Conservation (phyloP, 2,888 invertebrate species). For the Campoplex capitator region DNA sequence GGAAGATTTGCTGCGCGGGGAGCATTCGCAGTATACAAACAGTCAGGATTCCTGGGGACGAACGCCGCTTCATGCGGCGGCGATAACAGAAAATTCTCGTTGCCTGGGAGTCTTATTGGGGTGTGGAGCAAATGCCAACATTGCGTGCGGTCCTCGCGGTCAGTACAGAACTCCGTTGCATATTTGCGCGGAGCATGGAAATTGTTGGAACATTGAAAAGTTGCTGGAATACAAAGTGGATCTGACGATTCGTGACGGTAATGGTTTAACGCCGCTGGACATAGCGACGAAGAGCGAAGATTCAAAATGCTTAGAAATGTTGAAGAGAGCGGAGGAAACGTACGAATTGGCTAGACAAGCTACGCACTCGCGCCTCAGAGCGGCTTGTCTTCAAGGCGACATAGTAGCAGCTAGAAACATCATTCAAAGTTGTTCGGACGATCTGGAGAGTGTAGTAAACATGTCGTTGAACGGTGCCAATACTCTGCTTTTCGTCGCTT, state of each 20-base stretch:
- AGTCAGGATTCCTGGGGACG: conserved; percentile 91
- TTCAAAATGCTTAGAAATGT: conserved; percentile 87
- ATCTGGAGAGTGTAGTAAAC: conserved; percentile 92
- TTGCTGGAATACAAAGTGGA: conserved; percentile 90
- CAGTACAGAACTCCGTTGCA: conserved; percentile 93
- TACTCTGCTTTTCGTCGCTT: conserved; percentile 94
- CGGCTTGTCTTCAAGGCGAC: conserved; percentile 92
- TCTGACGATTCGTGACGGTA: conserved; percentile 87
- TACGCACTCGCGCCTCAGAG: conserved; percentile 91
- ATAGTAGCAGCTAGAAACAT: conserved; percentile 88
- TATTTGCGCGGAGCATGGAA: conserved; percentile 92
- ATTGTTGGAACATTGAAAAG: conserved; percentile 88
- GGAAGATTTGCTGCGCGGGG: conserved; percentile 91
- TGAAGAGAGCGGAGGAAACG: conserved; percentile 89
- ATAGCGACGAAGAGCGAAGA: conserved; percentile 90
- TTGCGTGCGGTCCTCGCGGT: conserved; percentile 88
- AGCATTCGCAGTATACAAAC: conserved; percentile 88
- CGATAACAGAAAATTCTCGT: conserved; percentile 90
- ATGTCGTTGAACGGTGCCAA: conserved; percentile 95
- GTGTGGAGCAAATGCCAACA: conserved; percentile 90
- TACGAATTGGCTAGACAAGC: conserved; percentile 90
- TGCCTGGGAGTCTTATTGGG: conserved; percentile 90
- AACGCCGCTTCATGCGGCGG: conserved; percentile 93
- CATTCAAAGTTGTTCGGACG: conserved; percentile 88
- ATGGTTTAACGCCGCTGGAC: conserved; percentile 90